A percentile compares a stretch with the other conserved stretches of the same genome.
Conservation (phyloP, 2,888 invertebrate species). For the Steinernema hermaphroditum region DNA sequence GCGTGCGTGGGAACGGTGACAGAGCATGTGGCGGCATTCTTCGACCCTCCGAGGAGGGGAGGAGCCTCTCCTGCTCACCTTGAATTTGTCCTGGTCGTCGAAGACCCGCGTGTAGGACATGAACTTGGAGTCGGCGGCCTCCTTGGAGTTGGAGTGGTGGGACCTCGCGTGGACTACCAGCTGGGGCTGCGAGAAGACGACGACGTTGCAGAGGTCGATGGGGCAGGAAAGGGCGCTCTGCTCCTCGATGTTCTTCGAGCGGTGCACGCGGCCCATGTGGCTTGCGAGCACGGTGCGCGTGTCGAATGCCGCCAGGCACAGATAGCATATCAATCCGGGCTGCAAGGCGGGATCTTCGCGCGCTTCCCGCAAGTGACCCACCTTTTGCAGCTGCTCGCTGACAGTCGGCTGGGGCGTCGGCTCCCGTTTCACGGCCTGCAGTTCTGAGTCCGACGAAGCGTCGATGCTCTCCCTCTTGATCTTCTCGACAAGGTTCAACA, state of each 20-base stretch:
- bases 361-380: not conserved
- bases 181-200: constrained; percentile 25
- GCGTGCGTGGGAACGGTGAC: not conserved
- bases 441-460: not conserved
- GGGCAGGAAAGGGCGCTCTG: not conserved
- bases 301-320: constrained; percentile 13
- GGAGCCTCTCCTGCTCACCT: not conserved
- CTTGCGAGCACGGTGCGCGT: constrained; percentile 3
- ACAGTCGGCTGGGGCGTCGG: not conserved
- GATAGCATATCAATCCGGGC: constrained; percentile 15
- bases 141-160: constrained; percentile 10
- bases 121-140: constrained; percentile 7
- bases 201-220: constrained; percentile 23
- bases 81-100: constrained; percentile 26
- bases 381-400: constrained; percentile 8
- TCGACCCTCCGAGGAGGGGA: too few relatives aligned
- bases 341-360: too few relatives aligned
- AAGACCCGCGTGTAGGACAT: constrained; percentile 25
- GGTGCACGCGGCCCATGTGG: constrained; percentile 22
- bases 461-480: constrained; percentile 23
- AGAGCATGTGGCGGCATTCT: not conserved
- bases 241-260: constrained; percentile 26
- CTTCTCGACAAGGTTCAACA: constrained; percentile 1
- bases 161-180: constrained; percentile 14
- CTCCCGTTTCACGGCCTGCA: constrained; percentile 5